Evolutionary conservation across 1,140 invertebrate species (phyloP), one percentile per base, ranked within the genome.

Genomic region (Apis florea): DNA sequence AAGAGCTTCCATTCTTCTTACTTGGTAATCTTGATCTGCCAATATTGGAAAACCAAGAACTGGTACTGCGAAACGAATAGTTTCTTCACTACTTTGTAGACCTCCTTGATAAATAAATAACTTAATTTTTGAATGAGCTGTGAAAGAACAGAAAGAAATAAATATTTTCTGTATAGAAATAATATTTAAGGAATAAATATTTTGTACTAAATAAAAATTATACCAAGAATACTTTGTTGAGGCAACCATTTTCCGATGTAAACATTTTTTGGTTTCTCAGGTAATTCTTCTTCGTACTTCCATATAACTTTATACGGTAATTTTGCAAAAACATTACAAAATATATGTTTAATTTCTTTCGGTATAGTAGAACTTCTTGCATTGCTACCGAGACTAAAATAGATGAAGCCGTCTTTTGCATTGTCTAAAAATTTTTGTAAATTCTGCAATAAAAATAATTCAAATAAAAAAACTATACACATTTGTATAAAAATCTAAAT

Each of bases 351-450:
- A 11, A 69, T 82, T 21, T 89, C 21, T 10, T 67, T 15, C 0
- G 91, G 86, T 0, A 95, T 81, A 2, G 77, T 31, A 2, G 87
- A 68, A 0, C 91, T 91, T 63, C 89, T 90, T 0, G 94, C 73
- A 54, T 94, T 93, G 1, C 93, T 93, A 0, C 95, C 95, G 82
- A 95, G 89, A 83, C 94, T 95, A 61, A 96, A 95, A 83, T 94
- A 95, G n/a, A 96, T 94, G 51, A 94, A 95, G 4, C 95, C 95
- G 79, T 95, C 82, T 0, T 82, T 89, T 5, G 94, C 93, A 0
- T 85, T 80, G 68, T 94, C 92, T 54, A 95, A n/a, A 8, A 94
- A 88, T 19, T 90, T 78, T 88, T 93, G 83, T 1, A 95, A 80
- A 59, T 95, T 90, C 94, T 94, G 78, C 12, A 64, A 63, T n/a